Percentiles rank a stretch among this genome's conserved stretches.
Conservation (phyloP, 2,113 vertebrate species). For the Macrotis lagotis region DNA sequence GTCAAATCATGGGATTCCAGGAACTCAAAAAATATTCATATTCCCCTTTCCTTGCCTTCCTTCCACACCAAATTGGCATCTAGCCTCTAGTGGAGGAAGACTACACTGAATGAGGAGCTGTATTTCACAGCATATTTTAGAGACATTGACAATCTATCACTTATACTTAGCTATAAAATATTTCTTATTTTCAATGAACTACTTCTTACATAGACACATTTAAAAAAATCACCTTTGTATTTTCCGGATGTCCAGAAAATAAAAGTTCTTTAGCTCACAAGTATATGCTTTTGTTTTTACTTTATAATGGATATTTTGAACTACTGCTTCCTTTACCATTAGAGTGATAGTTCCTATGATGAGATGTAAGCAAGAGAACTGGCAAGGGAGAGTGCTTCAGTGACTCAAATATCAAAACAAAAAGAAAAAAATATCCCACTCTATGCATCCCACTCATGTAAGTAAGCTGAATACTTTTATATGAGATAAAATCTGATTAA, state of each 20-base stretch:
- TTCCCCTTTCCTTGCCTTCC: not conserved
- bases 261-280: not conserved
- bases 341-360: not conserved
- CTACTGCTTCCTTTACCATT: not conserved
- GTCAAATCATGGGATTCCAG: slow-evolving; percentile 59
- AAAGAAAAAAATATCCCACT: not conserved
- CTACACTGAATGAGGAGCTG: not conserved
- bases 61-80: fast-evolving
- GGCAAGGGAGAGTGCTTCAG: not conserved
- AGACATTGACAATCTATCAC: not conserved
- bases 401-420: not conserved
- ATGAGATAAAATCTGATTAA: not conserved
- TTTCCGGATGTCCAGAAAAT: not conserved
- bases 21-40: slow-evolving; percentile 7
- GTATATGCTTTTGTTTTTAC: not conserved
- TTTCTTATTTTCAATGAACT: not conserved
- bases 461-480: not conserved
- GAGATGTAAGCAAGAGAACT: slow-evolving; percentile 21
- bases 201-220: not conserved
- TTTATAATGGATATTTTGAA: not conserved
- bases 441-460: not conserved
- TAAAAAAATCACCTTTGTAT: not conserved
- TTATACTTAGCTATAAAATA: slow-evolving; percentile 7
- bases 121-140: not conserved
- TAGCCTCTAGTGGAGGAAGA: not conserved